A percentile compares a stretch with the other conserved stretches of the same genome.
Conservation (phyloP, 2,888 invertebrate species). For the Scotopteryx bipunctaria region DNA sequence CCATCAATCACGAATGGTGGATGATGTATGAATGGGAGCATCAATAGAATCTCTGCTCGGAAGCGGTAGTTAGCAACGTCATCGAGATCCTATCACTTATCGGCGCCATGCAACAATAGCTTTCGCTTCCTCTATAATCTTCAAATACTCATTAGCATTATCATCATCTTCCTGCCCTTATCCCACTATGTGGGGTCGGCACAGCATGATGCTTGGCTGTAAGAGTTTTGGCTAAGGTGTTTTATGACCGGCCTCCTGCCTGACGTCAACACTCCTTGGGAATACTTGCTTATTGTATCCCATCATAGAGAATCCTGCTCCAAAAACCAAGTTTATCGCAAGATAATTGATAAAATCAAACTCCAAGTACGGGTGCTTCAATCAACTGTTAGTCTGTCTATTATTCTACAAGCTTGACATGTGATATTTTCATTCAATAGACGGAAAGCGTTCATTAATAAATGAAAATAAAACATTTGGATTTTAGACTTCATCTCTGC, state of each 20-base stretch:
- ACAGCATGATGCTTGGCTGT: too few species aligned
- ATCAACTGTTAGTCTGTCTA: neutral
- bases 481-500: too few species aligned
- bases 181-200: too few species aligned
- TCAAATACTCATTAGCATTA: neutral
- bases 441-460: too few species aligned
- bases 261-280: too few species aligned
- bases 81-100: conserved; percentile 23
- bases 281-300: too few species aligned
- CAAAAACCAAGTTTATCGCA: conserved; percentile 12
- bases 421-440: neutral
- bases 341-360: conserved; percentile 21
- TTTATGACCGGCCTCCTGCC: too few species aligned
- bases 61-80: conserved; percentile 27
- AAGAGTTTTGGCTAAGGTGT: too few species aligned
- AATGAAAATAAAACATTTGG: too few species aligned
- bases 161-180: neutral
- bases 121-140: neutral
- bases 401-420: conserved; percentile 1
- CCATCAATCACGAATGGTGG: conserved; percentile 52
- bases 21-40: conserved; percentile 49
- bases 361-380: conserved; percentile 3
- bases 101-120: conserved; percentile 9
- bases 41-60: conserved; percentile 44
- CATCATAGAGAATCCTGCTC: too few species aligned